A percentile compares a stretch with the other conserved stretches of the same genome.
phyloP scores from a whole-genome alignment of 2,888 invertebrate species.

The Acanthosoma haemorrhoidale region DNA sequence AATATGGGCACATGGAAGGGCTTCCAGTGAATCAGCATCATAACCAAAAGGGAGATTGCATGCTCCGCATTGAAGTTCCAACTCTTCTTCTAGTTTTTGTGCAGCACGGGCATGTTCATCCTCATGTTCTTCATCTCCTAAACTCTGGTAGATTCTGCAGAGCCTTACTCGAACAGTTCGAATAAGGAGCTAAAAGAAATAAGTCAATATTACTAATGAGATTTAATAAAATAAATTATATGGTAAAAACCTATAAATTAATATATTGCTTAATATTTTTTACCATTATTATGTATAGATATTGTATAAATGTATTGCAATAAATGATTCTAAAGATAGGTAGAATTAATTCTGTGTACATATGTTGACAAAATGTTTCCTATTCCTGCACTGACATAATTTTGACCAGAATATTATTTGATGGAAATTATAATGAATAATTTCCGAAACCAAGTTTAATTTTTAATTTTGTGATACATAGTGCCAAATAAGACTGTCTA shows the following conservation, averaged over 20 bases:
- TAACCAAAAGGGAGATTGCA: slow-evolving; percentile 66
- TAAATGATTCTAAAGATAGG: no score
- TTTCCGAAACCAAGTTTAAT: no score
- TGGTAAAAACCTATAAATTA: background rate
- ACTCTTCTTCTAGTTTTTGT: slow-evolving; percentile 57
- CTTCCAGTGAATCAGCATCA: slow-evolving; percentile 68
- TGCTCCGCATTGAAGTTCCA: slow-evolving; percentile 74
- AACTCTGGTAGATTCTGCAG: slow-evolving; percentile 71
- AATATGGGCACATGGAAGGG: slow-evolving; percentile 80
- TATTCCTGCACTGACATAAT: no score
- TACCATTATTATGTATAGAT: no score
- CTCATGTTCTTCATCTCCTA: slow-evolving; percentile 75
- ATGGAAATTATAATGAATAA: no score
- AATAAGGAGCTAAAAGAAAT: slow-evolving; percentile 60
- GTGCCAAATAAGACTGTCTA: no score
- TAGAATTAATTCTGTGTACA: no score
- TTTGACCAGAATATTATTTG: no score
- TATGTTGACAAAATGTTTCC: no score
- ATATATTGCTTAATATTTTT: no score
- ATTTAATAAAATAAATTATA: background rate
- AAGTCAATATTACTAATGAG: background rate
- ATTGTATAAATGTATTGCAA: no score
- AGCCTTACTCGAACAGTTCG: slow-evolving; percentile 72
- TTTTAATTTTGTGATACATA: no score
- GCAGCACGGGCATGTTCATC: slow-evolving; percentile 70